phyloP scores from a whole-genome alignment of 1,140 invertebrate species.

The Ostrea edulis region DNA sequence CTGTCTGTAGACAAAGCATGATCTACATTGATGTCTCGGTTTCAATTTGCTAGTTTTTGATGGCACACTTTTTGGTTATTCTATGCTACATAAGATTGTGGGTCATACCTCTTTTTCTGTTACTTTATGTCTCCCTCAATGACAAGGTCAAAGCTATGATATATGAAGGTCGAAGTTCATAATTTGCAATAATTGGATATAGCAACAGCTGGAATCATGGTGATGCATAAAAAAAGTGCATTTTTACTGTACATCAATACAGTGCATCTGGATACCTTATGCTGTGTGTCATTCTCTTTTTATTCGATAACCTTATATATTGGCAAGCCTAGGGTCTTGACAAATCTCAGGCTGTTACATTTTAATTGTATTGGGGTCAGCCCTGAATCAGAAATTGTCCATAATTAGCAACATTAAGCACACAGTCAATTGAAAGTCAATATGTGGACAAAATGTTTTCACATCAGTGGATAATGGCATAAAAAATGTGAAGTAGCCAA shows the following conservation, averaged over 20 bases:
- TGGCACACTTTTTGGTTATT: too few relatives aligned
- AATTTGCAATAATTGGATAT: too few relatives aligned
- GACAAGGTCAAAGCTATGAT: too few relatives aligned
- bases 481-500: not conserved
- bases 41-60: too few relatives aligned
- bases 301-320: not conserved
- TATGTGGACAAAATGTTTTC: slow-evolving; percentile 22
- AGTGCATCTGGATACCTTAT: not conserved
- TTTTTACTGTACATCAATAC: not conserved
- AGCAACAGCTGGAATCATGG: too few relatives aligned
- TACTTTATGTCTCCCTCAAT: too few relatives aligned
- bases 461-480: not conserved
- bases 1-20: too few relatives aligned
- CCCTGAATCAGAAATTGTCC: slow-evolving; percentile 12
- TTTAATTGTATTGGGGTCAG: not conserved
- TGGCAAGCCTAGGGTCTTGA: not conserved
- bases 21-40: too few relatives aligned
- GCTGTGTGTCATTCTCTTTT: not conserved
- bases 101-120: too few relatives aligned
- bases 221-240: too few relatives aligned
- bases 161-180: too few relatives aligned
- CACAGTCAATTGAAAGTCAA: not conserved
- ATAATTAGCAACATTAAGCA: not conserved
- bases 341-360: not conserved
- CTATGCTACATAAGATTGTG: too few relatives aligned